Base-by-base conservation (phyloP, 2,113 vertebrate species). In the Oreocharis arfaki region DNA sequence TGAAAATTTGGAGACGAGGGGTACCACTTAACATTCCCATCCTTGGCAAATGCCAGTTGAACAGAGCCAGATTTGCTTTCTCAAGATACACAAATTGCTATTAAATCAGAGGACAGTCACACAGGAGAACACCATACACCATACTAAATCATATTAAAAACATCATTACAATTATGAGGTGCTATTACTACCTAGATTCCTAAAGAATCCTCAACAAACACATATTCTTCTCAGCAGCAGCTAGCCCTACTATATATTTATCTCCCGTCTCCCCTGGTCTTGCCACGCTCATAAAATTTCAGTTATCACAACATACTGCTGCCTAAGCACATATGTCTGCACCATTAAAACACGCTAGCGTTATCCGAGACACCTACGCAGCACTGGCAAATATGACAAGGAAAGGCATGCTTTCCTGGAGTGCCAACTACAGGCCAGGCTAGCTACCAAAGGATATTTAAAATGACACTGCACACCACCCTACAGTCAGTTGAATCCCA, bases 71-170 rank as follows among this genome's bases (percentile, higher is more conserved):
- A 22, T 73, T 86, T 90, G 35, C 26, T 44, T 69, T 81, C 50
- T 55, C 52, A 76, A 32, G 50, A 13, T 28, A 55, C 30, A 20
- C 6, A 39, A 12, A 56, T 50, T 65, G 42, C 32, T 69, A 7
- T 2, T n/a, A 26, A 57, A 63, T 50, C 46, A 63, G 41, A 65
- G 16, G 35, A 50, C 14, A 52, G 46, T 9, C 24, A 35, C 16
- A 69, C 0, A 1, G 23, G 28, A 0, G 24, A 52, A 23, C 56
- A 71, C 33, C 23, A 18, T 3, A n/a, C 4, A 11, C 4, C 1
- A 0, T 16, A 76, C 5, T 20, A 55, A 80, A 60, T 44, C 14
- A 49, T 28, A 89, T 9, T 80, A 79, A 65, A 73, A 59, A 46
- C 22, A 71, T 12, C 1, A 69, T 60, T 21, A 49, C 76, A 74